phyloP scores from a whole-genome alignment of 2,888 invertebrate species.

The Drosophila affinis region DNA sequence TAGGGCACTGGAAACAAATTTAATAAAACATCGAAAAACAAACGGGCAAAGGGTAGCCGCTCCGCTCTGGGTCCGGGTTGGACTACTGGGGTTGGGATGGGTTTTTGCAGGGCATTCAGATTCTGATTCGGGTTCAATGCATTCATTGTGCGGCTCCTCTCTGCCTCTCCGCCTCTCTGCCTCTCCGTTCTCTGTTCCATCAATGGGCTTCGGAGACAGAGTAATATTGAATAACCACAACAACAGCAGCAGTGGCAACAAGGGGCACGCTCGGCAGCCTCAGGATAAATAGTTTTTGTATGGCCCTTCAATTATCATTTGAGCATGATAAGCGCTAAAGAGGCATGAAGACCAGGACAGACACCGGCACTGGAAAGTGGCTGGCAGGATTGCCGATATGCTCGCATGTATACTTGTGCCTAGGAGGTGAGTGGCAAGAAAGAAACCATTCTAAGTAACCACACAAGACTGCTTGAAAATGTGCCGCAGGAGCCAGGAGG shows the following conservation, averaged over 20 bases:
- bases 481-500: slow-evolving; percentile 36
- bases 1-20: slow-evolving; percentile 74
- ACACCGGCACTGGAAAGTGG: slow-evolving; percentile 42
- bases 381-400: neutral
- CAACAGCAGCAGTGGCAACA: slow-evolving; percentile 47
- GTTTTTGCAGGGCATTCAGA: slow-evolving; percentile 19
- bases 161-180: slow-evolving; percentile 3
- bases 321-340: slow-evolving; percentile 80
- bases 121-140: slow-evolving; percentile 48
- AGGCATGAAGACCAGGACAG: slow-evolving; percentile 61
- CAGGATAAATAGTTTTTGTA: slow-evolving; percentile 78
- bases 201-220: slow-evolving; percentile 49
- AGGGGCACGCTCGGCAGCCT: slow-evolving; percentile 69
- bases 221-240: slow-evolving; percentile 77
- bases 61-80: neutral
- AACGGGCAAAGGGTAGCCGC: slow-evolving; percentile 58
- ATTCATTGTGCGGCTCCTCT: slow-evolving; percentile 36
- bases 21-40: slow-evolving; percentile 63
- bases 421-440: slow-evolving; percentile 55
- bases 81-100: slow-evolving; percentile 6
- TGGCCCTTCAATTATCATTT: slow-evolving; percentile 81
- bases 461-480: slow-evolving; percentile 64
- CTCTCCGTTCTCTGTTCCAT: slow-evolving; percentile 3
- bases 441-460: slow-evolving; percentile 53
- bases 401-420: slow-evolving; percentile 8